Conservation (phyloP, 2,113 vertebrate species). For the Perca flavescens region DNA sequence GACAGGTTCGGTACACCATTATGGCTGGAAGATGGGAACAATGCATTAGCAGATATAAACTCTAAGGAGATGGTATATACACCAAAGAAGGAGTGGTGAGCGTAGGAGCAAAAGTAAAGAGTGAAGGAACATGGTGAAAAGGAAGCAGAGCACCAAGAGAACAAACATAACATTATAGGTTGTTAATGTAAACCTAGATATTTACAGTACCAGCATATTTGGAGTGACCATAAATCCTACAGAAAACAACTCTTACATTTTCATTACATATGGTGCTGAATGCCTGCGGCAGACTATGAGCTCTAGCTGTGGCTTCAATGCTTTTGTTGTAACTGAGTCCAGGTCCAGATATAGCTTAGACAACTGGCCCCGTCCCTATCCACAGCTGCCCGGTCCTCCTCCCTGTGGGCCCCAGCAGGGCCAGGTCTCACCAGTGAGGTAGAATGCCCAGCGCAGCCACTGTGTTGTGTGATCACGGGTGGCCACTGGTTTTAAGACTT, state of each 20-base stretch:
- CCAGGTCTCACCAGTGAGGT: conserved; percentile 41
- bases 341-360: conserved; percentile 66
- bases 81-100: conserved; percentile 21
- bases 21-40: conserved; percentile 2
- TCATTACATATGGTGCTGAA: conserved; percentile 21
- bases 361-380: conserved; percentile 56
- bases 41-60: conserved; percentile 47
- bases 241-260: conserved; percentile 41
- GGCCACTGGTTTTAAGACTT: conserved; percentile 49
- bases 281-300: conserved; percentile 28
- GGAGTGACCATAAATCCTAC: conserved; percentile 39
- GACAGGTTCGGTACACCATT: conserved; percentile 34
- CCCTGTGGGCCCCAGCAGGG: conserved; percentile 13
- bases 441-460: conserved; percentile 33
- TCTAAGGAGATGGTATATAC: conserved; percentile 4
- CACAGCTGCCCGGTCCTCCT: conserved; percentile 16
- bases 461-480: conserved; percentile 40
- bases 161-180: conserved; percentile 48
- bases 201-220: conserved; percentile 22
- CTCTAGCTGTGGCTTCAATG: conserved; percentile 35
- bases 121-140: conserved; percentile 7
- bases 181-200: conserved; percentile 4
- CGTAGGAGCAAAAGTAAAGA: neutral
- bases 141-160: conserved; percentile 22
- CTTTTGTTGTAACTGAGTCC: conserved; percentile 52